Evolutionary conservation across 2,113 vertebrate genomes (phyloP).

Genomic region (Alligator sinensis): DNA sequence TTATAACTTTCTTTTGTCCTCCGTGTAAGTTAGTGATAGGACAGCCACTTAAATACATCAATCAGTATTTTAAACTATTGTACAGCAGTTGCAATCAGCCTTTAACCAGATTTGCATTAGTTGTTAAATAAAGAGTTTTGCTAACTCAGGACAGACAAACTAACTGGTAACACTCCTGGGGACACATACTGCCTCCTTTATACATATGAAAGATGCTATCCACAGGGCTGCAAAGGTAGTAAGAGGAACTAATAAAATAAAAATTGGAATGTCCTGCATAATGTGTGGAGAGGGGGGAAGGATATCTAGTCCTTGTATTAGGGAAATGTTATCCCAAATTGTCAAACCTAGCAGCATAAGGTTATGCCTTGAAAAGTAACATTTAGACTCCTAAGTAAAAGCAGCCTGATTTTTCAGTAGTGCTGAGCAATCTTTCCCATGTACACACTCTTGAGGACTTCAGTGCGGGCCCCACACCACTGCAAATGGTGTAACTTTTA

Average conservation of each 20-base stretch:
- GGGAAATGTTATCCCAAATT: not conserved
- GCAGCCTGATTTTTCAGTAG: not conserved
- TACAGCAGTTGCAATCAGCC: not conserved
- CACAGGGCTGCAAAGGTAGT: not conserved
- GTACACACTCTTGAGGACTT: not conserved
- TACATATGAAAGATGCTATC: not conserved
- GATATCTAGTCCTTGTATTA: not conserved
- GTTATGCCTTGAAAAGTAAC: not conserved
- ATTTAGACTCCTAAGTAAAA: not conserved
- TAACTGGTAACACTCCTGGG: not conserved
- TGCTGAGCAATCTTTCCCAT: not conserved
- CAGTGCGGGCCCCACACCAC: not conserved
- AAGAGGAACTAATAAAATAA: not conserved
- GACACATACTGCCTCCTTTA: not conserved
- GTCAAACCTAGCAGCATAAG: not conserved
- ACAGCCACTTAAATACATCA: not conserved
- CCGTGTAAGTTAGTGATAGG: not conserved
- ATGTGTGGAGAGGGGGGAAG: not conserved
- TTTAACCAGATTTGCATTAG: not conserved
- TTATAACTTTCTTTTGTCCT: not conserved
- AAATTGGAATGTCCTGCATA: not conserved
- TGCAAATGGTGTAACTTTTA: not conserved
- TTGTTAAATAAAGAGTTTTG: slow-evolving; percentile 1
- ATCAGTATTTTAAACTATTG: not conserved
- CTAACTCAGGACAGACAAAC: not conserved